Evolutionary conservation across 2,113 vertebrate species (phyloP).

Genomic region (Urocolius indicus): DNA sequence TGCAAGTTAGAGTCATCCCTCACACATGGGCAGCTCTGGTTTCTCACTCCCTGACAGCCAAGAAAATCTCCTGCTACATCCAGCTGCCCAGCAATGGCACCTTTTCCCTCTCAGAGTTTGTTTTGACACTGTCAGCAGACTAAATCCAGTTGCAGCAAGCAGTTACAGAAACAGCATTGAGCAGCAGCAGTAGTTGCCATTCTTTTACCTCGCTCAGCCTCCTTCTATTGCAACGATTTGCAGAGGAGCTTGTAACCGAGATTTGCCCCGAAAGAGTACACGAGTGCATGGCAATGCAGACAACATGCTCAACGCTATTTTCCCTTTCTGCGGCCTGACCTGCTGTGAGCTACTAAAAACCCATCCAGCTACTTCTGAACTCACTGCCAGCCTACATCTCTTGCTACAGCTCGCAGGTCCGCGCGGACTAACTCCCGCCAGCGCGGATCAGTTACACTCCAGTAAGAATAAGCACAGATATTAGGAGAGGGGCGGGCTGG

Average conservation of each 20-base stretch:
- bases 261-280: not conserved
- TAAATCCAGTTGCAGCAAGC: not conserved
- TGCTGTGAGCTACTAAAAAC: not conserved
- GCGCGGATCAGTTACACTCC: not conserved
- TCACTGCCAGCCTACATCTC: too few relatives aligned
- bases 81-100: not conserved
- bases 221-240: accelerated
- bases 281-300: not conserved
- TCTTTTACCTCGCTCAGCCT: not conserved
- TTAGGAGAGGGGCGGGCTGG: not conserved
- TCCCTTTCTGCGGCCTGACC: not conserved
- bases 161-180: accelerated
- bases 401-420: not conserved
- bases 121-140: not conserved
- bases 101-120: not conserved
- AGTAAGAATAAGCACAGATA: accelerated
- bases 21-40: not conserved
- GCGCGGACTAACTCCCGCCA: not conserved
- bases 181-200: not conserved
- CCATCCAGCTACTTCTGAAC: not conserved
- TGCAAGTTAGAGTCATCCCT: not conserved
- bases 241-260: accelerated
- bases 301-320: not conserved
- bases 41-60: conserved; percentile 25
- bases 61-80: not conserved